Base-by-base conservation (phyloP, 2,888 invertebrate species). In the Ennomos quercinarius region DNA sequence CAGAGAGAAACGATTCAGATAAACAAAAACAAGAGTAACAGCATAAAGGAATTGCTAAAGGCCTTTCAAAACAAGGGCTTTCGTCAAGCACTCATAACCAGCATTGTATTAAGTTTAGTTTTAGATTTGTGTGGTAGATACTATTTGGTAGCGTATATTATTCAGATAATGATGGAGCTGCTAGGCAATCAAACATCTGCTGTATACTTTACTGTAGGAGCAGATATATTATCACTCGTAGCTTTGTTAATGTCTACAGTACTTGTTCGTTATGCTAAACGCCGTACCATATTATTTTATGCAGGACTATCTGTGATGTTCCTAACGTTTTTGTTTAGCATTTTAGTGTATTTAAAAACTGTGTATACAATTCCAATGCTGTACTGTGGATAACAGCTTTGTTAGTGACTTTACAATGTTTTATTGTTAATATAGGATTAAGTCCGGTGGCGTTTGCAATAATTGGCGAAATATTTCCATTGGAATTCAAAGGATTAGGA, bases 111-210 rank as follows among this genome's bases (percentile, higher is more conserved):
- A n/a, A 73, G 74, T 0, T 10, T 83, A 3, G 50, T 72, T 13
- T 35, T 81, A 57, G 82, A 84, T 37, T 53, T 77, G 0, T 66
- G 72, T 63, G 83, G 83, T 0, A 73, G 75, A 58, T 76, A 76
- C 57, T 84, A 77, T 57, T 71, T 77, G 27, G 34, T 72, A 9
- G 75, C 71, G 8, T 83, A 81, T n/a, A 64, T 73, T 3, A 71
- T 77, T 4, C 68, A 81, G 53, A 83, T 84, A 10, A 72, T 84
- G 64, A 57, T 56, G 2, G 70, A 75, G 12, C 52, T 84, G 8
- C 65, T 74, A 1, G 72, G 61, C 0, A 69, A 77, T 40, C 61
- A 74, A 48, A 67, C 76, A 1, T 50, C 73, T 17, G 81, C 76
- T 4, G 49, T 71, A 11, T 81, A 80, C 56, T 77, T 73, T 37